Percentiles rank a stretch among this genome's conserved stretches.
These are phyloP conservation scores for Felis chaus DNA, from an alignment of 2,113 vertebrate genomes.

Conservation along the genomic window DNA sequence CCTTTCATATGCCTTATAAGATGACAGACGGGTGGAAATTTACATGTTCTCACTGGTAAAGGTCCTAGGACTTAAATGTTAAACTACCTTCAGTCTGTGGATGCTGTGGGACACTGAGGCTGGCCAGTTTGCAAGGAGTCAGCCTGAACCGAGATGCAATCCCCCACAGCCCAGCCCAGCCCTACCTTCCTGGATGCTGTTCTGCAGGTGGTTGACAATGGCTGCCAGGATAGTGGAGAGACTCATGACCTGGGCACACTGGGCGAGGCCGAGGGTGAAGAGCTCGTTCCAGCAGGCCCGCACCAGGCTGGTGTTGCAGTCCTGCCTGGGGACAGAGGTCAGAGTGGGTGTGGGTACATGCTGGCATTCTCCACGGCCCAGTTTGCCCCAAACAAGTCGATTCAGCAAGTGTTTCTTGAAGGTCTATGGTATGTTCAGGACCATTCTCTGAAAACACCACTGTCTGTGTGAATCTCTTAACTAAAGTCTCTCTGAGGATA, in stretches of 20 bases:
- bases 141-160: not conserved
- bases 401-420: not conserved
- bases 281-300: constrained; percentile 99
- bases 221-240: constrained; percentile 97
- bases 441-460: not conserved
- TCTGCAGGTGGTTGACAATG: constrained; percentile 98
- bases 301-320: constrained; percentile 96
- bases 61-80: too few relatives aligned
- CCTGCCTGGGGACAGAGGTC: constrained; percentile 87
- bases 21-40: not conserved
- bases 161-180: not conserved
- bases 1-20: not conserved
- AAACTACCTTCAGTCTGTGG: not conserved
- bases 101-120: not conserved
- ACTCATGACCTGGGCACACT: constrained; percentile 98
- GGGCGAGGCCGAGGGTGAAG: constrained; percentile 97
- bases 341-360: not conserved
- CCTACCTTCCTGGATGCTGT: constrained; percentile 97
- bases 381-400: not conserved
- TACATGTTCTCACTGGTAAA: not conserved
- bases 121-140: not conserved
- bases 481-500: not conserved
- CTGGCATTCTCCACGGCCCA: not conserved
- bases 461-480: not conserved
- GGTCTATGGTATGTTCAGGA: not conserved